Base-by-base conservation (phyloP, 2,888 invertebrate species). In the Phortica magna region DNA sequence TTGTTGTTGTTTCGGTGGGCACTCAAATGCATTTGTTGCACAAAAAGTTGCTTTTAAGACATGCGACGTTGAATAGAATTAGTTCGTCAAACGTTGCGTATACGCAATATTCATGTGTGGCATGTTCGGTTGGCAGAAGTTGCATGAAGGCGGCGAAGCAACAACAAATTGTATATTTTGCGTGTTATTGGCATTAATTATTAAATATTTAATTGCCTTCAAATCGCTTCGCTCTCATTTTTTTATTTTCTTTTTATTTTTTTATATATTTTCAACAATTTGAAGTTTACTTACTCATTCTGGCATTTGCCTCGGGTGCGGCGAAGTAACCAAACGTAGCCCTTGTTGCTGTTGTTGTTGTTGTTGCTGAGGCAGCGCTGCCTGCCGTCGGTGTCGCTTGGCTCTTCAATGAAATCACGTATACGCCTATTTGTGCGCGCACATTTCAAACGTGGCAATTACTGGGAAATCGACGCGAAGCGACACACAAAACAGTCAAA, bases 211-310 rank as follows among this genome's bases (percentile, higher is more conserved):
- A 53, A 10, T 14, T 53, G 31, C 31, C 5, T 31, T 31, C 31
- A 31, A 31, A 31, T 2, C 31, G 31, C 31, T 31, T 31, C 31
- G 2, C 3, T 31, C 5, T 31, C 31, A 4, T 31, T 31, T 31
- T 1, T 1, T 1, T 31, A 4, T 31, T 1, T 1, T 1, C 3
- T 31, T 31, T 4, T 31, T 48, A 48, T 12, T 48, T 48, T 3
- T 48, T 48, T 9, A 12, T 48, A 48, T 31, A 48, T 48, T 48
- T 48, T 14, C 10, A 14, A 5, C 48, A 48, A 14, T 48, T 2
- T 48, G 9, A 48, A 14, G 48, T 48, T 12, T 70, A 70, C 70
- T 70, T 53, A 70, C 70, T 22, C 70, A 70, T 70, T 19, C 48
- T 70, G 53, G 12, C 70, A 70, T 70, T 12, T 31, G 22, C 12